These are phyloP conservation scores for Pachydiplax longipennis DNA, from an alignment of 2,888 invertebrate genomes.

Conservation along the genomic window DNA sequence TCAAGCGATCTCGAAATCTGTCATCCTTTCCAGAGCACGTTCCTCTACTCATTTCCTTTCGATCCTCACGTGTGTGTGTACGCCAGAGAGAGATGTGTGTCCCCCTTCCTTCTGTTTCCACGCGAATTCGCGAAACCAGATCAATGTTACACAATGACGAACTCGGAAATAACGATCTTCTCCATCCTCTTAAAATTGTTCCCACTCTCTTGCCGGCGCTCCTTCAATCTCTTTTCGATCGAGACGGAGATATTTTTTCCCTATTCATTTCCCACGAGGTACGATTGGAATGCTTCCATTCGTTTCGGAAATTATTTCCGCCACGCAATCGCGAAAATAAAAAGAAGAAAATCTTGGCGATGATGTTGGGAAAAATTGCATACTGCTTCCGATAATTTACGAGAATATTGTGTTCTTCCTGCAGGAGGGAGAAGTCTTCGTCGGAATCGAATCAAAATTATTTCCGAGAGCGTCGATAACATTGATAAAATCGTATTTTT, in stretches of 20 bases:
- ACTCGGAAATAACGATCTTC: background rate
- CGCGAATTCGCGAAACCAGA: background rate
- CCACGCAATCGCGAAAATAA: background rate
- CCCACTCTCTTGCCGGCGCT: background rate
- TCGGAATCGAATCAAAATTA: background rate
- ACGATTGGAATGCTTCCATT: background rate
- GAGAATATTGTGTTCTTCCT: background rate
- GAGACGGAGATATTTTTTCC: background rate
- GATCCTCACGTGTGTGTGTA: background rate
- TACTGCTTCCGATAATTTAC: background rate
- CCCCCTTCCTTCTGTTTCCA: background rate
- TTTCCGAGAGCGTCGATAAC: background rate
- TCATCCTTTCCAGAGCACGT: background rate
- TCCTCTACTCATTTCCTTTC: background rate
- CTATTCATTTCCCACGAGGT: constrained; percentile 14
- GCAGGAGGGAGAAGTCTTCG: background rate
- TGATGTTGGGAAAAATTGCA: background rate
- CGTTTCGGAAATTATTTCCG: background rate
- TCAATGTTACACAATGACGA: background rate
- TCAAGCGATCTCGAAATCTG: background rate
- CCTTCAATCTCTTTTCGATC: background rate
- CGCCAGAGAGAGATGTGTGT: background rate
- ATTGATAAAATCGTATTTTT: too few relatives aligned
- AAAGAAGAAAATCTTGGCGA: background rate
- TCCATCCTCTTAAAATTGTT: background rate